Evolutionary conservation across 1,140 invertebrate genomes (phyloP), one percentile per base, ranked within the genome.

Genomic region (Chironomus striatipennis): DNA sequence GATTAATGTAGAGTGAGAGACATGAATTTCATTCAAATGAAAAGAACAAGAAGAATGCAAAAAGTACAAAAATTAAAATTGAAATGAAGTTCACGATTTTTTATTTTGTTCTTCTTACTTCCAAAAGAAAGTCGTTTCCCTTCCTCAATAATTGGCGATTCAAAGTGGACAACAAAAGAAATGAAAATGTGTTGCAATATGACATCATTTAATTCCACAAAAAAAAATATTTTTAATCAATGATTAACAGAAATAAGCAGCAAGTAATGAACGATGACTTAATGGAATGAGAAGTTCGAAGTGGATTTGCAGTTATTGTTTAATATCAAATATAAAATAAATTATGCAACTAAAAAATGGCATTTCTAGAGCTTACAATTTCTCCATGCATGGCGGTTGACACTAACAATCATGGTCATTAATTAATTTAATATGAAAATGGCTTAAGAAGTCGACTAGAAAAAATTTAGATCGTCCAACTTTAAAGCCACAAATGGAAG

Each of bases 81-180:
- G 47, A 57, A 57, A 57, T 57, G 47, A 57, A 57, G 47, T 57
- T 57, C 47, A 57, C 47, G 47, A 57, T 57, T 57, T 57, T 57
- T 57, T n/a, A 15, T 12, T 57, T n/a, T 34, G 24, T 34, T 34
- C 24, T 34, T 34, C 24, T n/a, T 10, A 8, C 12, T 5, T 57
- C n/a, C 9, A n/a, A 57, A 57, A 57, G 47, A 57, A 15, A 57
- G 47, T 57, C 47, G n/a, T 57, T 57, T 57, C 47, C 12, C n/a
- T 12, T 57, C 47, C 47, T 57, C 47, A 57, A 57, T n/a, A 12
- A n/a, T 57, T 57, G 24, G 43, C 12, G 47, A 12, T 57, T 10
- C 0, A 5, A n/a, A 57, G 47, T 57, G 47, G 47, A 47, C 43
- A 47, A 47, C 9, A 47, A 57, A n/a, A 57, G 47, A 12, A 15